Conservation (phyloP, 2,113 vertebrate species). For the Egretta garzetta region DNA sequence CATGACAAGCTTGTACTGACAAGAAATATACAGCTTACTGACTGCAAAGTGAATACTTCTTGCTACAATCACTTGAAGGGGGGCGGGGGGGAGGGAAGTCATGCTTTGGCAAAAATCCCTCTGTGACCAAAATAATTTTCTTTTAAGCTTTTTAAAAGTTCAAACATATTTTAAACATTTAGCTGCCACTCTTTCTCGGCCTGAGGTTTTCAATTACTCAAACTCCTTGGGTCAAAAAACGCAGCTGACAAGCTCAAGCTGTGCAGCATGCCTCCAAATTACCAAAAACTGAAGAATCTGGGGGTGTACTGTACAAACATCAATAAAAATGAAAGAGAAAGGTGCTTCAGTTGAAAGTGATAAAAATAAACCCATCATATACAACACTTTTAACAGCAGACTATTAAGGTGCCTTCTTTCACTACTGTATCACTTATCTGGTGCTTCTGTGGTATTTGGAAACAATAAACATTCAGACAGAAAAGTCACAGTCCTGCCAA, state of each 20-base stretch:
- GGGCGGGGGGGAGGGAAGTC: no score
- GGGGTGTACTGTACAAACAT: not conserved
- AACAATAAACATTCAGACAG: not conserved
- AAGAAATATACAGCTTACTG: not conserved
- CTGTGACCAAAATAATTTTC: not conserved
- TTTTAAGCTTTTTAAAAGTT: not conserved
- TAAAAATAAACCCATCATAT: not conserved
- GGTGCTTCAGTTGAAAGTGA: not conserved
- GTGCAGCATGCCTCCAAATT: not conserved
- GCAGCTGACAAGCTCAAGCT: not conserved
- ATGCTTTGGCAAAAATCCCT: not conserved
- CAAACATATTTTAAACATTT: not conserved
- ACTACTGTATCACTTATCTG: not conserved
- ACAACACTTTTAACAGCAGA: not conserved
- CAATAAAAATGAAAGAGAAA: not conserved
- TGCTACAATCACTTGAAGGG: not conserved
- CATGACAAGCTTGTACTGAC: not conserved
- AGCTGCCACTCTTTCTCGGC: not conserved
- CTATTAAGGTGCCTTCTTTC: conserved; percentile 11
- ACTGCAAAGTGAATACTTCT: not conserved
- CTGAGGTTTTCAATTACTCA: not conserved
- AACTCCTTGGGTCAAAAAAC: not conserved
- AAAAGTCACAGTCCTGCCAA: not conserved
- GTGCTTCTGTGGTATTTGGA: conserved; percentile 5
- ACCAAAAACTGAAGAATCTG: not conserved